A percentile compares a stretch with the other conserved stretches of the same genome.
Evolutionary conservation across 2,888 invertebrate species (phyloP).

Genomic region (Capitulum mitella): DNA sequence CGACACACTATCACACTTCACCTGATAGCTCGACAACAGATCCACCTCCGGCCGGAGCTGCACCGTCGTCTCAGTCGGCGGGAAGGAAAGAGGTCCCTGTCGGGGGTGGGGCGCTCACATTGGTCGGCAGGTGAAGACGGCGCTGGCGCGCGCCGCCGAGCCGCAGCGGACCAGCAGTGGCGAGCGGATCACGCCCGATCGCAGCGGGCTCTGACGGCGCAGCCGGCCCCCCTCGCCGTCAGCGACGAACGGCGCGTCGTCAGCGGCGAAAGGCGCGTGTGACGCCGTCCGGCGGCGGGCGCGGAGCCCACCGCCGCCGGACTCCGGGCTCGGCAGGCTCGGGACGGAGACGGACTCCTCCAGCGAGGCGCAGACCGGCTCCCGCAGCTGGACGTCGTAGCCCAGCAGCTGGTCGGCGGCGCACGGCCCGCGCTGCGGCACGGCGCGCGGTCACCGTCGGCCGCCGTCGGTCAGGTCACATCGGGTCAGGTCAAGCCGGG

Average conservation of each 20-base stretch:
- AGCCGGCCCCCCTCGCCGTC: background rate
- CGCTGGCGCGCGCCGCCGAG: background rate
- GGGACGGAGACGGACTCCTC: background rate
- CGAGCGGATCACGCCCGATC: background rate
- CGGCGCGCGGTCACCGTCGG: background rate
- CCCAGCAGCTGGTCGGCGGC: background rate
- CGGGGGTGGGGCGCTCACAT: background rate
- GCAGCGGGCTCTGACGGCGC: background rate
- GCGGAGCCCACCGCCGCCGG: too few relatives aligned
- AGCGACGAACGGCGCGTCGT: too few relatives aligned
- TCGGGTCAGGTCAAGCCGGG: background rate
- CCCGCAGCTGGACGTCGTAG: background rate
- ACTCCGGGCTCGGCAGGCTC: background rate
- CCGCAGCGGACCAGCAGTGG: conserved; percentile 2
- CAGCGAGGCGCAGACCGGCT: background rate
- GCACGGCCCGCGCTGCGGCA: background rate
- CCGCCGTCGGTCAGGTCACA: background rate
- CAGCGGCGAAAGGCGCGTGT: too few relatives aligned
- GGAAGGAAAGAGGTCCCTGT: background rate
- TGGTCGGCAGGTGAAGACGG: background rate
- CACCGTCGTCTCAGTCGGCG: too few relatives aligned
- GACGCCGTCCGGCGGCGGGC: too few relatives aligned
- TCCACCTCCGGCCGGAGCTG: too few relatives aligned
- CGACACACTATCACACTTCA: background rate
- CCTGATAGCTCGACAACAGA: background rate